Conservation (phyloP, 2,888 invertebrate species). For the Hemaris fuciformis region DNA sequence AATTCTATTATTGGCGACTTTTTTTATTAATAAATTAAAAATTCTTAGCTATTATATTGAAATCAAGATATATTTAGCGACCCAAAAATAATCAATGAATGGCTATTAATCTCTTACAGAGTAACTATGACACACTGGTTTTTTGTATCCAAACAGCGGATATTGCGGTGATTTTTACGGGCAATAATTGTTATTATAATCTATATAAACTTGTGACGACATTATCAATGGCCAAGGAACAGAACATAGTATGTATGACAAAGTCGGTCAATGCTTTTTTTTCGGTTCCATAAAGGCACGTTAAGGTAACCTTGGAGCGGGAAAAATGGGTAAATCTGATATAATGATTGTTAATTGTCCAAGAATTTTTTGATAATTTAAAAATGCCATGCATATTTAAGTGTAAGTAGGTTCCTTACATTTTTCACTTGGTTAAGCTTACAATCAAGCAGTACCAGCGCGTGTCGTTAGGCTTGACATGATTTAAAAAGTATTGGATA, state of each 20-base stretch:
- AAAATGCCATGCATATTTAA: not conserved
- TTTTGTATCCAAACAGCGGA: slow-evolving; percentile 13
- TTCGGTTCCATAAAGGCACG: not conserved
- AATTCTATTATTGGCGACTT: too few species aligned
- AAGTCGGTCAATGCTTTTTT: not conserved
- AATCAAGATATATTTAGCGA: not conserved
- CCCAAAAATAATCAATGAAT: not conserved
- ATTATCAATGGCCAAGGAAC: slow-evolving; percentile 13
- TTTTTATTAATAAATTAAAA: not conserved
- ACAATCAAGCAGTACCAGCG: too few species aligned
- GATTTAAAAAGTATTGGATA: too few species aligned
- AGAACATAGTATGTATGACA: not conserved
- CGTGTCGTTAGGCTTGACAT: too few species aligned
- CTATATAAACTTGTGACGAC: slow-evolving; percentile 9
- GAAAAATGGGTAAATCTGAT: too few species aligned
- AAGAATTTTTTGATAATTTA: not conserved
- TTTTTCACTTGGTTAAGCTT: too few species aligned
- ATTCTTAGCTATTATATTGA: not conserved
- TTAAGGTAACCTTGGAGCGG: slow-evolving; percentile 1
- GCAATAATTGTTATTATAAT: slow-evolving; percentile 12
- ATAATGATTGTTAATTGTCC: not conserved
- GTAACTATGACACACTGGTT: slow-evolving; percentile 11
- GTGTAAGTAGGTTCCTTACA: too few species aligned
- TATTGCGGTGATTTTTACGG: slow-evolving; percentile 13
- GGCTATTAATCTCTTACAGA: not conserved